Percentiles rank a stretch among this genome's conserved stretches.
phyloP scores from a whole-genome alignment of 1,140 invertebrate genomes.

The Homalodisca vitripennis region DNA sequence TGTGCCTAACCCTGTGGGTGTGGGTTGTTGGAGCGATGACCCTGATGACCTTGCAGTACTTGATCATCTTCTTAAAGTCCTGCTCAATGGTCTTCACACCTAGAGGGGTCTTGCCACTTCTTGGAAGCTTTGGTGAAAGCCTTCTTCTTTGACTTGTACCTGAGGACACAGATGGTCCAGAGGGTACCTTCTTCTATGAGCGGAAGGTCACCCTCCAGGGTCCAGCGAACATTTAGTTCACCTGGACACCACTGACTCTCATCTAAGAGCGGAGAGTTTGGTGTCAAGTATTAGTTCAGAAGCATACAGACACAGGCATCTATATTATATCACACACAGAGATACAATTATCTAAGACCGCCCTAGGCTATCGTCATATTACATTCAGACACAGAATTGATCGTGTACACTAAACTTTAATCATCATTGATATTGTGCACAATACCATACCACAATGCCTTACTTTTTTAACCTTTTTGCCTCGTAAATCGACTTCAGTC shows the following conservation, averaged over 20 bases:
- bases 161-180: slow-evolving; percentile 49
- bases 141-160: slow-evolving; percentile 99
- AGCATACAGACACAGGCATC: no score
- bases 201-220: slow-evolving; percentile 46
- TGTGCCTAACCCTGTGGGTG: slow-evolving; percentile 86
- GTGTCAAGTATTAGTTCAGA: no score
- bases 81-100: slow-evolving; percentile 97
- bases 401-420: no score
- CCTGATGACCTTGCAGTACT: slow-evolving; percentile 96
- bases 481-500: no score
- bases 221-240: slow-evolving; percentile 7
- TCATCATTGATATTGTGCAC: no score
- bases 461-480: no score
- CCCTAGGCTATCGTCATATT: slow-evolving; percentile 35
- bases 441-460: no score
- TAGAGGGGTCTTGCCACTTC: slow-evolving; percentile 96
- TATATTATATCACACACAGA: no score
- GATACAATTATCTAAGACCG: slow-evolving; percentile 35
- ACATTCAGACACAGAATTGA: no score
- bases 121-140: slow-evolving; percentile 98
- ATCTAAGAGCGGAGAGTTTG: background rate
- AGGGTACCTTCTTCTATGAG: slow-evolving; percentile 46
- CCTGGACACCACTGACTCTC: background rate
- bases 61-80: slow-evolving; percentile 96
- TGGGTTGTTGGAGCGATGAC: slow-evolving; percentile 98